Evolutionary conservation across 1,140 invertebrate genomes (phyloP).

Genomic region (Chlorops oryzae): DNA sequence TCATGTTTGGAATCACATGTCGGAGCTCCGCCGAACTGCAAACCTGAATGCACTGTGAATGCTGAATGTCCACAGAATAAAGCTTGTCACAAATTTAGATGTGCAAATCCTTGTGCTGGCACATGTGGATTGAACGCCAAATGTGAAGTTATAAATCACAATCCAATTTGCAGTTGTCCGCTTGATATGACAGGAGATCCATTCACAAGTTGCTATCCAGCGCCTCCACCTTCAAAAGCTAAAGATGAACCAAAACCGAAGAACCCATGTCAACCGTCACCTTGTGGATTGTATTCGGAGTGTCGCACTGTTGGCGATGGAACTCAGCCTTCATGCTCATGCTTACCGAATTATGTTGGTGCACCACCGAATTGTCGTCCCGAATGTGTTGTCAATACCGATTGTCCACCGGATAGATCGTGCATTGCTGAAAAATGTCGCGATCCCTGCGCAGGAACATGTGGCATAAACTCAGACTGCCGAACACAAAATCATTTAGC

Average conservation of each 20-base stretch:
- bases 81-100: conserved; percentile 67
- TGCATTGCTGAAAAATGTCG: conserved; percentile 72
- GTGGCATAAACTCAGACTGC: conserved; percentile 69
- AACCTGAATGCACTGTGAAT: conserved; percentile 67
- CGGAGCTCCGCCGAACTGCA: conserved; percentile 62
- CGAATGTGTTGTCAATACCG: conserved; percentile 72
- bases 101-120: conserved; percentile 63
- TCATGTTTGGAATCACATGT: conserved; percentile 68
- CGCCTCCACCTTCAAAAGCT: conserved; percentile 13
- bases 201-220: conserved; percentile 58
- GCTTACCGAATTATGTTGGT: conserved; percentile 67
- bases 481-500: conserved; percentile 69
- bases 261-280: conserved; percentile 71
- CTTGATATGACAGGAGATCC: conserved; percentile 67
- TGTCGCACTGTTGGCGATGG: conserved; percentile 57
- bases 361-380: conserved; percentile 71
- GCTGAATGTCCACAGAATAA: conserved; percentile 63
- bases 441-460: conserved; percentile 73
- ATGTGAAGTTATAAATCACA: conserved; percentile 66
- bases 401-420: conserved; percentile 70
- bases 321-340: conserved; percentile 70
- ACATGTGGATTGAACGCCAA: conserved; percentile 64
- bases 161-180: conserved; percentile 67
- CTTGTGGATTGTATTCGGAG: conserved; percentile 69
- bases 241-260: conserved; percentile 50